Conservation (phyloP, 2,797 vertebrate species). For the Lagocephalus sceleratus region DNA sequence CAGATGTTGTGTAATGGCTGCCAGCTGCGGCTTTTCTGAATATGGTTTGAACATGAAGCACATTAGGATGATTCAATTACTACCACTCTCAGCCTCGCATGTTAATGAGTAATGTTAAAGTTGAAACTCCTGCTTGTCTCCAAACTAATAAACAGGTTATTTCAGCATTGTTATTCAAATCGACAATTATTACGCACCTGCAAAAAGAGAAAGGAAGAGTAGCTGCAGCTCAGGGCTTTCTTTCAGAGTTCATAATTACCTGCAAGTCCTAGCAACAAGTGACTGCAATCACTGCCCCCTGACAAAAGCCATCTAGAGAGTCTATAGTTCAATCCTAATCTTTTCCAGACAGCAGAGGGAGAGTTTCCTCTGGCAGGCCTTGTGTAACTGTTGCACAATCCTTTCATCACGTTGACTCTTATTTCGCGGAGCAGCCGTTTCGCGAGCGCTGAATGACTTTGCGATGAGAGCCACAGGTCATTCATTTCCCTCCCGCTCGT, state of each 20-base stretch:
- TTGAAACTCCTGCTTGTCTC: too few species aligned
- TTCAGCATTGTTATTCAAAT: neutral
- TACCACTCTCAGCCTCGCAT: too few species aligned
- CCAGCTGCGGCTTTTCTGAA: too few species aligned
- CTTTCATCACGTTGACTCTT: conserved; percentile 41
- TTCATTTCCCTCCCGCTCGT: conserved; percentile 21
- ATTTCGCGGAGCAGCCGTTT: conserved; percentile 31
- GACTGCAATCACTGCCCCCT: conserved; percentile 4
- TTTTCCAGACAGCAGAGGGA: conserved; percentile 9
- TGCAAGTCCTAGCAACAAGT: neutral
- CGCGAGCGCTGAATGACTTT: conserved; percentile 19
- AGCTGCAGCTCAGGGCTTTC: neutral
- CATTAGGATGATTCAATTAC: too few species aligned
- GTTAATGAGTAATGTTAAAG: too few species aligned
- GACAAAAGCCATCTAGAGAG: conserved; percentile 7
- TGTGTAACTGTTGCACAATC: conserved; percentile 37
- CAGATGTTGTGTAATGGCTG: too few species aligned
- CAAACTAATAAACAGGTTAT: too few species aligned
- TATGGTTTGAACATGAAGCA: too few species aligned
- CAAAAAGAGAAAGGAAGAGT: neutral
- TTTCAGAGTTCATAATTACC: neutral
- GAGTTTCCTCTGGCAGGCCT: conserved; percentile 10
- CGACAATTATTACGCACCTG: neutral
- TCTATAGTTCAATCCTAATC: conserved; percentile 8
- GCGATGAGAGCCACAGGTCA: conserved; percentile 23